Conservation (phyloP, 1,140 invertebrate species). For the Aphelenchoides fujianensis region DNA sequence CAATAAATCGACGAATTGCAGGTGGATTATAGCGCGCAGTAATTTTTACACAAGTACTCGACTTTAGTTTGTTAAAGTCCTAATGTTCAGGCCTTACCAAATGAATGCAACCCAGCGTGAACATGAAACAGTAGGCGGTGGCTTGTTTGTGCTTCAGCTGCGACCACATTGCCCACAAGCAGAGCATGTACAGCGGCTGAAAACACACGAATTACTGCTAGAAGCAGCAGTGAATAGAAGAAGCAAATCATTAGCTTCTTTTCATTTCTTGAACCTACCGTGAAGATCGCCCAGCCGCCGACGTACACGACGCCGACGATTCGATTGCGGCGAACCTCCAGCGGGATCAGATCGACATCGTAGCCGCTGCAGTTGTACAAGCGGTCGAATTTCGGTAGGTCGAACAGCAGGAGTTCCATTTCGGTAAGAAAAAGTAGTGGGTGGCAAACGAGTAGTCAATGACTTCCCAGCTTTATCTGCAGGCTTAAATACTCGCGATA, state of each 20-base stretch:
- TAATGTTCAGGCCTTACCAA: too few species aligned
- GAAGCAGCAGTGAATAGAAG: not conserved
- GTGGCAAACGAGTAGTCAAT: too few species aligned
- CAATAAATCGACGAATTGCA: not conserved
- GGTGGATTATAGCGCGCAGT: not conserved
- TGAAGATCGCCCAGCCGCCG: not conserved
- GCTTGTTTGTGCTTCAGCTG: not conserved
- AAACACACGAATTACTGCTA: too few species aligned
- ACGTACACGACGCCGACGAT: slow-evolving; percentile 16
- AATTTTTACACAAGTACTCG: not conserved
- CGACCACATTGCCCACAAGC: not conserved
- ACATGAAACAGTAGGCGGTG: too few species aligned
- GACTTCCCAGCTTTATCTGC: too few species aligned
- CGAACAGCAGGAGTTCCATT: not conserved
- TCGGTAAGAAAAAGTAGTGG: too few species aligned
- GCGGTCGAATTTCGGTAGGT: not conserved
- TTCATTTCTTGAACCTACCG: not conserved
- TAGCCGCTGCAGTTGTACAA: slow-evolving; percentile 39
- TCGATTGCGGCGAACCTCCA: slow-evolving; percentile 34
- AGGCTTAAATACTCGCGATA: too few species aligned
- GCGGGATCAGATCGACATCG: slow-evolving; percentile 26
- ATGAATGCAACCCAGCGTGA: too few species aligned
- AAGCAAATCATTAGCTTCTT: too few species aligned
- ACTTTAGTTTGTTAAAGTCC: not conserved
- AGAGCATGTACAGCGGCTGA: not conserved